Conservation (phyloP, 37 sponge, comb jelly and placozoan genomes). For the Mnemiopsis leidyi region DNA sequence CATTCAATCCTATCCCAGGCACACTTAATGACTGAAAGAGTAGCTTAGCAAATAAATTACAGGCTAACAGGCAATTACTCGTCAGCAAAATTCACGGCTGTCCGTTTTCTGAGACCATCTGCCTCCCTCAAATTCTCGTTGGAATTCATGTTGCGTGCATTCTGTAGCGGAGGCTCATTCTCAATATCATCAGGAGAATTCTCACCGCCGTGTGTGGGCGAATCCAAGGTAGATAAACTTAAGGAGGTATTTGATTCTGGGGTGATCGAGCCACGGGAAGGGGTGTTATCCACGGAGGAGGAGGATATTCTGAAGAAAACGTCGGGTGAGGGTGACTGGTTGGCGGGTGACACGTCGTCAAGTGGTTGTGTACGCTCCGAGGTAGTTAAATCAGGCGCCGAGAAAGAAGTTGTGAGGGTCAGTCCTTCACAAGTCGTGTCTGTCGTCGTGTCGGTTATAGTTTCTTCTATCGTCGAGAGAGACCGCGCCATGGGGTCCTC, state of each 20-base stretch:
- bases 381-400: background rate
- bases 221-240: background rate
- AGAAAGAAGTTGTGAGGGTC: background rate
- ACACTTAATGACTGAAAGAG: no score
- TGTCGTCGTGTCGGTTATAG: background rate
- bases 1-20: no score
- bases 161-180: background rate
- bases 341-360: background rate
- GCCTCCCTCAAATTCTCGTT: background rate
- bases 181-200: background rate
- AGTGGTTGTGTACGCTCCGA: background rate
- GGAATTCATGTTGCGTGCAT: background rate
- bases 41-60: background rate
- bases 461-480: background rate
- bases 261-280: background rate
- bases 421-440: background rate
- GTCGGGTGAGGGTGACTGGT: background rate
- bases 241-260: background rate
- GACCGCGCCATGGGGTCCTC: background rate
- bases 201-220: no score
- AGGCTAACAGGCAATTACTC: background rate
- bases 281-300: background rate
- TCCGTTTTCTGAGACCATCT: background rate
- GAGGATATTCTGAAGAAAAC: background rate
- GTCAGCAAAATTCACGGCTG: background rate